Evolutionary conservation across 2,797 vertebrate species (phyloP), one percentile per base, ranked within the genome.

Genomic region (Anomalospiza imberbis): DNA sequence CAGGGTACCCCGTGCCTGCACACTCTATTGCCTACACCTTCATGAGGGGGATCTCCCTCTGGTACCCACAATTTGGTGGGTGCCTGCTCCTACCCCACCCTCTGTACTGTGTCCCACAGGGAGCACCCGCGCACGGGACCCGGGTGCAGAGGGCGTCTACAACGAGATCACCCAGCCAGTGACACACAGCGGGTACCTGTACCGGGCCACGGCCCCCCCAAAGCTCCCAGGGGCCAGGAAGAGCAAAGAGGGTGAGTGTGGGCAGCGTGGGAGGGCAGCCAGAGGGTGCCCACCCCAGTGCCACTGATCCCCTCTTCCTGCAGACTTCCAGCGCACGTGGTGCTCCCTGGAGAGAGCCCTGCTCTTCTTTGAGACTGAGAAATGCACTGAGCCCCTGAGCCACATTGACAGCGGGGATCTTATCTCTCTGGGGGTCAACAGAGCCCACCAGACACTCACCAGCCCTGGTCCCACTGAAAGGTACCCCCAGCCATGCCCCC

Each of bases 101-200:
- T 34, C 53, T 12, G 17, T 3, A 0, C 29, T 0, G 0, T 48
- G 66, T 47, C 76, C 81, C 21, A 14, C 85, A 95, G 97, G 97
- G 38, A 85, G 38, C 29, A 67, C 85, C 6, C 54, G 14, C 1
- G 3, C 67, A 4, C 94, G 74, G 40, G 96, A 76, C n/a, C 81
- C 13, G 0, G 95, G 90, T 79, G 85, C 84, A 0, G 96, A 93
- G 34, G 97, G 98, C 1, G 98, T 99, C 25, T 99, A 99, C 82
- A 99, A 99, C 6, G 99, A 99, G 97, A 99, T 99, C 97, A 98
- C 98, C 7, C 99, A 99, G 92, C 98, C 99, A 0, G 98, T 99
- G 71, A 94, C 98, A 19, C 98, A 98, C 90, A 99, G 98, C 0
- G 98, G 99, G 51, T 99, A 98, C 97, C 97, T 99, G 70, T 98